Evolutionary conservation across 2,113 vertebrate genomes (phyloP).

Genomic region (Ceratotherium simum): DNA sequence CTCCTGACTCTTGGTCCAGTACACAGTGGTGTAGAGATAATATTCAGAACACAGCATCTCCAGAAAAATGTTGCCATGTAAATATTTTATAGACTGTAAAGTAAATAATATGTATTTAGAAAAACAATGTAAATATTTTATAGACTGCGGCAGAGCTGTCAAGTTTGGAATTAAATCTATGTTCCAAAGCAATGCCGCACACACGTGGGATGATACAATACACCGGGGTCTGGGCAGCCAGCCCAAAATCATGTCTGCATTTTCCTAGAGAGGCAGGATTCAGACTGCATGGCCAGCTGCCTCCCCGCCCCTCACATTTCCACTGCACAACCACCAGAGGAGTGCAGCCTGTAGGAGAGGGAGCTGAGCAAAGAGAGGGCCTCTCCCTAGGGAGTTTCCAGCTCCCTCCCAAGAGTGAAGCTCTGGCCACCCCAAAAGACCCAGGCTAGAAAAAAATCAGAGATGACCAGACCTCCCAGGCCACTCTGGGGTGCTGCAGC

Average conservation of each 20-base stretch:
- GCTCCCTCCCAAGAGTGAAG: background rate
- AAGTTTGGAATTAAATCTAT: conserved; percentile 55
- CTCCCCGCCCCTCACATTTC: background rate
- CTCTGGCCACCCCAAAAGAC: background rate
- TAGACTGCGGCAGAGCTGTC: conserved; percentile 38
- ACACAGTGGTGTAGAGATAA: background rate
- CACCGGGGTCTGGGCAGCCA: background rate
- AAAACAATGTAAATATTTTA: conserved; percentile 69
- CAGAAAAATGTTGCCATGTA: conserved; percentile 32
- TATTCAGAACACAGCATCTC: background rate
- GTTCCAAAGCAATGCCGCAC: background rate
- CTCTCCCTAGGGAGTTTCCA: background rate
- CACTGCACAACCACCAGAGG: background rate
- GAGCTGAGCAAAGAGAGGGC: background rate
- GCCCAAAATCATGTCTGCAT: background rate
- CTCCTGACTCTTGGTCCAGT: background rate
- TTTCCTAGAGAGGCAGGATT: background rate
- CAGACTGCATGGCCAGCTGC: background rate
- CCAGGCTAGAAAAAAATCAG: background rate
- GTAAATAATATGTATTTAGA: conserved; percentile 63
- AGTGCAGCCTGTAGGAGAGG: background rate
- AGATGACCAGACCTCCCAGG: background rate
- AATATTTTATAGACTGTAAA: conserved; percentile 60
- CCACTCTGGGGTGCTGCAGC: background rate
- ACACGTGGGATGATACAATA: background rate